phyloP scores from a whole-genome alignment of 1,140 invertebrate species.

The Caligus rogercresseyi region DNA sequence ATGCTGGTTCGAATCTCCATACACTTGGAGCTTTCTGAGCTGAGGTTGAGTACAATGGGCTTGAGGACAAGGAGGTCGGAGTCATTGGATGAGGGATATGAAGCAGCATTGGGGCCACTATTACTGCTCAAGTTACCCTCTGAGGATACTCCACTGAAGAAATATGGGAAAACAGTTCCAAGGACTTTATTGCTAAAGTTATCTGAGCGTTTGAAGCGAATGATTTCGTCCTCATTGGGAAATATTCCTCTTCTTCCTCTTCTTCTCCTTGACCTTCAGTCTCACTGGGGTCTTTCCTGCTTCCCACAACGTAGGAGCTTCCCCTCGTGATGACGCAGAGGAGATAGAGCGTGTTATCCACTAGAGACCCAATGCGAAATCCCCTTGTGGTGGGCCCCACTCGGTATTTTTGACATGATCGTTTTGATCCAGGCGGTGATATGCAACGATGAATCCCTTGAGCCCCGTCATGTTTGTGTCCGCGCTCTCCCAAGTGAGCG shows the following conservation, averaged over 20 bases:
- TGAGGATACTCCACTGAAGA: neutral
- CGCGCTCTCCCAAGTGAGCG: conserved; percentile 11
- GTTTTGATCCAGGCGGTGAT: conserved; percentile 10
- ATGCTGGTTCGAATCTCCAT: conserved; percentile 10
- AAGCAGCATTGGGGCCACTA: neutral
- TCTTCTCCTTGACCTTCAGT: neutral
- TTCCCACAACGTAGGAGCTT: neutral
- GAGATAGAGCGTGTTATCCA: conserved; percentile 4
- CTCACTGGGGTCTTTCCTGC: neutral
- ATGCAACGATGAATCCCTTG: conserved; percentile 17
- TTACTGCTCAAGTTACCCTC: neutral
- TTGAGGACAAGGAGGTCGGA: conserved; percentile 3
- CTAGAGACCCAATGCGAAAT: neutral
- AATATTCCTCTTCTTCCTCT: neutral
- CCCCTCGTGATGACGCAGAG: conserved; percentile 10
- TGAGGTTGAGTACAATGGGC: conserved; percentile 5
- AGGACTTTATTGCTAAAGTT: neutral
- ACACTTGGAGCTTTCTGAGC: conserved; percentile 16
- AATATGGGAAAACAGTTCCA: neutral
- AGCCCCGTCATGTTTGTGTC: conserved; percentile 18
- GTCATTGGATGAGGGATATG: conserved; percentile 11
- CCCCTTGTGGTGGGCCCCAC: neutral
- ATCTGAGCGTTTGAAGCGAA: neutral
- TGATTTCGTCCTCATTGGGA: neutral
- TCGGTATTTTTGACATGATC: conserved; percentile 12